Percentiles rank a stretch among this genome's conserved stretches.
These are phyloP conservation scores for Diplodus sargus DNA, from an alignment of 2,797 vertebrate genomes.

Conservation along the genomic window DNA sequence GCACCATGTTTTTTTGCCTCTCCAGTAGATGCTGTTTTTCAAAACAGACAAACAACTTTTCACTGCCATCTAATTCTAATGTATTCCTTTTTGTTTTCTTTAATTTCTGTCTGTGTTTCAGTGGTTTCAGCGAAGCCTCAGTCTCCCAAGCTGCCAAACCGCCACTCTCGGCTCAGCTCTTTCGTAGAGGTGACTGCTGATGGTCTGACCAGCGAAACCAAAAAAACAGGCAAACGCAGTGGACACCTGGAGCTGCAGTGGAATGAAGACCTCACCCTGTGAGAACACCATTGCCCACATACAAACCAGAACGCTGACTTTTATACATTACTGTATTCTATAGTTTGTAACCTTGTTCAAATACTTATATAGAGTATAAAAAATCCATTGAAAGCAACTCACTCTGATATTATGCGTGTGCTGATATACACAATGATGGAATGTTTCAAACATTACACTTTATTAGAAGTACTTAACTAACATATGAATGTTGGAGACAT, in stretches of 20 bases:
- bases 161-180: conserved; percentile 90
- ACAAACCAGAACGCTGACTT: neutral
- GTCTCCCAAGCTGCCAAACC: conserved; percentile 89
- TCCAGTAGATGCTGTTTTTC: neutral
- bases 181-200: conserved; percentile 94
- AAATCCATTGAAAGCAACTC: neutral
- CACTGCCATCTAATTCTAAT: neutral
- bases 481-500: too few relatives aligned
- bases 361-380: neutral
- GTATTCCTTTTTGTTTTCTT: neutral
- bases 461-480: too few relatives aligned
- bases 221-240: conserved; percentile 94
- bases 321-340: neutral
- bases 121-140: conserved; percentile 94
- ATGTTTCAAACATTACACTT: neutral
- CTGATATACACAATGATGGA: neutral
- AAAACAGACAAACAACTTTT: neutral
- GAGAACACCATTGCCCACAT: conserved; percentile 63
- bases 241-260: conserved; percentile 94
- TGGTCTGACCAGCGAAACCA: conserved; percentile 92
- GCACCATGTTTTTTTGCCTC: neutral
- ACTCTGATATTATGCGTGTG: neutral
- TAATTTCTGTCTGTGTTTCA: conserved; percentile 57
- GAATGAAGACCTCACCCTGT: conserved; percentile 95
- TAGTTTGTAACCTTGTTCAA: neutral